Evolutionary conservation across 2,888 invertebrate genomes (phyloP), one percentile per base, ranked within the genome.

Genomic region (Globia sparganii): DNA sequence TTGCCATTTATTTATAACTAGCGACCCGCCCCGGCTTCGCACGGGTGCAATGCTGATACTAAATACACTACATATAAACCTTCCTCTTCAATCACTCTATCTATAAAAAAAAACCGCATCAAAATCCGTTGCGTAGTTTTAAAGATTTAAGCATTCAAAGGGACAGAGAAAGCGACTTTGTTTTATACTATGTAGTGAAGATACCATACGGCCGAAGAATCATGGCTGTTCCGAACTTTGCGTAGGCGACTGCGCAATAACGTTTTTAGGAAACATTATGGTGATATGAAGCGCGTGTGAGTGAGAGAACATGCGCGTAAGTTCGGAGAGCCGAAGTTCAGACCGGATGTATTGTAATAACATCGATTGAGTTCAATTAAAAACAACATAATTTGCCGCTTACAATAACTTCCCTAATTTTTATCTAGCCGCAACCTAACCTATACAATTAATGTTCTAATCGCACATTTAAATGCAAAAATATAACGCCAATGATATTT

Each of bases 371-470:
- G n/a, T 43, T 43, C 4, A 28, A 66, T 8, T 2, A 25, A 28
- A 31, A 34, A 15, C 15, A 25, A 67, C 9, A 46, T 49, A 46
- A 49, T 34, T 25, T 2, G 2, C 15, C 6, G 15, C 40, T 43
- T 40, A 15, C 25, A 53, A 18, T 0, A 15, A 2, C 31, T 11
- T 21, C 0, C 31, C 0, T 25, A 34, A 3, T 37, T 28, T 71
- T 37, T 66, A 72, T 80, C 53, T 56, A 72, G 65, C 43, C 61
- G 4, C 66, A 72, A 46, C 13, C 72, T 25, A 25, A 34, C 1
- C 18, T 21, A n/a, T 2, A 9, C 28, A 65, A 65, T 31, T 25
- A 43, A 34, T 61, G 28, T 43, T 34, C 3, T 8, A 8, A 43
- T 53, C 6, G 6, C 9, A 56, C 21, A 68, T 43, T 53, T 28